Conservation (phyloP, 2,797 vertebrate genomes). For the Hydrocynus forskahlii region DNA sequence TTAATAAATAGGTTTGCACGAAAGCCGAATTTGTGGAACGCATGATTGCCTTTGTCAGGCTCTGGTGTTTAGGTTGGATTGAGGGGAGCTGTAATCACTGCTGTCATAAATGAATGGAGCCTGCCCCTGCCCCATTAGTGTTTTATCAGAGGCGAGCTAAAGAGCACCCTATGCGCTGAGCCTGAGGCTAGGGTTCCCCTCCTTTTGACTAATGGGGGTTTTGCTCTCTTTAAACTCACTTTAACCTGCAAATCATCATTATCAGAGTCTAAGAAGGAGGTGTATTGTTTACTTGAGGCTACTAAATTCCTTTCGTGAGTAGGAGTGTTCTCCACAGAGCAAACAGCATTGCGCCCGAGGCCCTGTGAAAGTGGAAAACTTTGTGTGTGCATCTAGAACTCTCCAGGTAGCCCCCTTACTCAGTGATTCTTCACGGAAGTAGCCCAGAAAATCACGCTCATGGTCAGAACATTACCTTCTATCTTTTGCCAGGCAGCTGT, state of each 20-base stretch:
- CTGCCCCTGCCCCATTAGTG: conserved; percentile 64
- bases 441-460: conserved; percentile 10
- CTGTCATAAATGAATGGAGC: conserved; percentile 76
- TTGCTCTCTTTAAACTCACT: conserved; percentile 27
- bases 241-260: conserved; percentile 39
- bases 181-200: conserved; percentile 27
- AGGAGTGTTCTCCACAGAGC: conserved; percentile 15
- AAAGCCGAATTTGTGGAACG: conserved; percentile 71
- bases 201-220: conserved; percentile 21
- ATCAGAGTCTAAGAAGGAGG: conserved; percentile 6
- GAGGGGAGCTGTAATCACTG: conserved; percentile 69
- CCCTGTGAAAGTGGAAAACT: conserved; percentile 8
- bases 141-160: conserved; percentile 67
- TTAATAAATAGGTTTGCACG: conserved; percentile 70
- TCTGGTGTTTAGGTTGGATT: conserved; percentile 77
- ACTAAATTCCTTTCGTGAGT: conserved; percentile 38
- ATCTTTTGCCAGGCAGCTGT: conserved; percentile 50
- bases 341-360: conserved; percentile 4
- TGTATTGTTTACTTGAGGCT: conserved; percentile 19
- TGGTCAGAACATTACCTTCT: not conserved
- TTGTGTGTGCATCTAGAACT: not conserved
- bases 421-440: conserved; percentile 14
- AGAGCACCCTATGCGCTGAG: conserved; percentile 25
- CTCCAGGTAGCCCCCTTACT: conserved; percentile 15
- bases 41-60: conserved; percentile 76